These are phyloP conservation scores for Lepisosteus osseus DNA, from an alignment of 2,113 vertebrate genomes.

Conservation along the genomic window DNA sequence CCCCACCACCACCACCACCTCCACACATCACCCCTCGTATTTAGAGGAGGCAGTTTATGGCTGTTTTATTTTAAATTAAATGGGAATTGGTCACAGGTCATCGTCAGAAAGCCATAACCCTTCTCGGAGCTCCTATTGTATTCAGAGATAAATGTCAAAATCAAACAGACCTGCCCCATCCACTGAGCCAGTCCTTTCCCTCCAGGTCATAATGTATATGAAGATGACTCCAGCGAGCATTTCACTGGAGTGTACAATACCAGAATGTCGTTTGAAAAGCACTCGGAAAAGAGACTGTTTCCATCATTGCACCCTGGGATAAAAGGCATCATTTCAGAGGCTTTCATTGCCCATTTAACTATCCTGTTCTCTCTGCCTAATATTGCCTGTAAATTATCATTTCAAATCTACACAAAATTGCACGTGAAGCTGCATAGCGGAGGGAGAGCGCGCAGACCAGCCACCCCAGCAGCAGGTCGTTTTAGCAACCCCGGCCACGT, in stretches of 20 bases:
- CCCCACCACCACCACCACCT: conserved; percentile 17
- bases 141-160: conserved; percentile 39
- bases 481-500: conserved; percentile 63
- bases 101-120: conserved; percentile 38
- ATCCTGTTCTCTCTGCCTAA: conserved; percentile 39
- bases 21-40: background rate
- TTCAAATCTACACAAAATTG: conserved; percentile 33
- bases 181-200: conserved; percentile 21
- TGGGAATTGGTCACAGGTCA: conserved; percentile 47
- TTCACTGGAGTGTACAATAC: conserved; percentile 30
- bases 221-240: conserved; percentile 25
- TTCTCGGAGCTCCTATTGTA: conserved; percentile 39
- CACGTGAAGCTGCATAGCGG: conserved; percentile 9
- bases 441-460: conserved; percentile 2
- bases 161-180: conserved; percentile 17
- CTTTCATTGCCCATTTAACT: conserved; percentile 46
- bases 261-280: conserved; percentile 39
- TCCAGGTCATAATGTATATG: conserved; percentile 29
- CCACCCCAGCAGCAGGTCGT: conserved; percentile 3
- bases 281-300: conserved; percentile 27
- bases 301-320: conserved; percentile 40
- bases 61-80: conserved; percentile 55
- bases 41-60: conserved; percentile 33
- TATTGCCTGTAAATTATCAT: conserved; percentile 44
- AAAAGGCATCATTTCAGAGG: conserved; percentile 40